Percentiles rank a stretch among this genome's conserved stretches.
Conservation (phyloP, 2,888 invertebrate genomes). For the Reticulitermes lucifugus region DNA sequence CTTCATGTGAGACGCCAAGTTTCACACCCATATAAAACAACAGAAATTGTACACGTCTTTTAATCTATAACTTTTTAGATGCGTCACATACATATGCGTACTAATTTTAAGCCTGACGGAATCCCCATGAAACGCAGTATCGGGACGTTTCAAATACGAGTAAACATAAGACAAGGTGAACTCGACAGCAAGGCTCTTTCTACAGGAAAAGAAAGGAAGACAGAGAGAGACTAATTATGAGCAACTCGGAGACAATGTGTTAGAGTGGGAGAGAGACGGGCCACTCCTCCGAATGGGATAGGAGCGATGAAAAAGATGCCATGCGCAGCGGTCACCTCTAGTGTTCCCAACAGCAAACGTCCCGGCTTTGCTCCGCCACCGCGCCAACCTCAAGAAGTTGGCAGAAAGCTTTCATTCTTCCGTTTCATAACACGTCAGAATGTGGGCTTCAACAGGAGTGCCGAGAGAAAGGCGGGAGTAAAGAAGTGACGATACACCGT, state of each 20-base stretch:
- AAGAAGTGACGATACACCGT: neutral
- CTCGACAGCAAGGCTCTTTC: neutral
- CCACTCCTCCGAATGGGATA: constrained; percentile 14
- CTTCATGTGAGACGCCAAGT: too few species aligned
- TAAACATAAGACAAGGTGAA: neutral
- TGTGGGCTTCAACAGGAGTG: neutral
- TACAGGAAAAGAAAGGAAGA: neutral
- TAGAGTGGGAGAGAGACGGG: constrained; percentile 1
- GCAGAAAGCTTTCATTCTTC: too few species aligned
- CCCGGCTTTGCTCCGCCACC: neutral
- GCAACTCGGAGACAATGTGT: neutral
- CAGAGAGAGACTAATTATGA: neutral
- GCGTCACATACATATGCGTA: too few species aligned
- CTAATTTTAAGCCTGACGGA: too few species aligned
- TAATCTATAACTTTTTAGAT: too few species aligned
- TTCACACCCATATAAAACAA: too few species aligned
- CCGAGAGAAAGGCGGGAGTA: neutral
- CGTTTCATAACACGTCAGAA: neutral
- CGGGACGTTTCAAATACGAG: too few species aligned
- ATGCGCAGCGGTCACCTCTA: constrained; percentile 39
- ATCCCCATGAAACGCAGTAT: too few species aligned
- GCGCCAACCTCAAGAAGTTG: too few species aligned
- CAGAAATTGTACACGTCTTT: too few species aligned
- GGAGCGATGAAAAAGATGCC: neutral
- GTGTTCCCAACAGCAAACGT: neutral